Percentiles rank a stretch among this genome's conserved stretches.
Evolutionary conservation across 53 echinoderm and acorn worm species (phyloP).

Genomic region (Crossaster papposus): DNA sequence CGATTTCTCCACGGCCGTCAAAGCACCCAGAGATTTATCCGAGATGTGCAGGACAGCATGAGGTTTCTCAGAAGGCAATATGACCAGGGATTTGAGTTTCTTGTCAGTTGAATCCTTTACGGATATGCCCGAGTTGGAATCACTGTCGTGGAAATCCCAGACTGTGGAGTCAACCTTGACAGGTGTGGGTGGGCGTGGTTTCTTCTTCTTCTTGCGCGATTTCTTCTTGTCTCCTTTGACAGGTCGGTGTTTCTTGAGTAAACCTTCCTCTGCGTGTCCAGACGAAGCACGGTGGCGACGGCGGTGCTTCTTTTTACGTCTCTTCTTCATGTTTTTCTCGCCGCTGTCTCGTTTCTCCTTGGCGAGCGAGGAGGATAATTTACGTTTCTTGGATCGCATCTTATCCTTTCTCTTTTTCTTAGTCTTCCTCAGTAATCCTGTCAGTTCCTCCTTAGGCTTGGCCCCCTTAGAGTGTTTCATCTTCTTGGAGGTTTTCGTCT

Average conservation of each 20-base stretch:
- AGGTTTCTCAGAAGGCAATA: slow-evolving; percentile 29
- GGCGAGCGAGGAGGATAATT: slow-evolving; percentile 7
- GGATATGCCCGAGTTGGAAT: slow-evolving; percentile 25
- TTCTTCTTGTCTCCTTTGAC: slow-evolving; percentile 32
- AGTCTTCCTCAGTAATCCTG: slow-evolving; percentile 32
- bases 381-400: slow-evolving; percentile 10
- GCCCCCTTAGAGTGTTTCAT: slow-evolving; percentile 14
- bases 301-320: slow-evolving; percentile 46
- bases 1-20: slow-evolving; percentile 27
- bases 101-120: slow-evolving; percentile 10
- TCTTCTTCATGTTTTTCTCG: slow-evolving; percentile 23
- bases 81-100: slow-evolving; percentile 32
- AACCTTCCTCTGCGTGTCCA: not conserved
- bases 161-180: slow-evolving; percentile 43
- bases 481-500: slow-evolving; percentile 28
- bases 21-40: slow-evolving; percentile 36
- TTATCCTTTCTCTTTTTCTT: slow-evolving; percentile 39
- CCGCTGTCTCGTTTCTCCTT: slow-evolving; percentile 32
- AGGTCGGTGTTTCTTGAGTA: slow-evolving; percentile 48
- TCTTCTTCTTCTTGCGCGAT: slow-evolving; percentile 35
- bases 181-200: not conserved
- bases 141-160: slow-evolving; percentile 58
- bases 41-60: slow-evolving; percentile 47
- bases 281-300: slow-evolving; percentile 29
- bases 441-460: slow-evolving; percentile 46